These are phyloP conservation scores for Nothoprocta perdicaria DNA, from an alignment of 2,113 vertebrate genomes.

Conservation along the genomic window DNA sequence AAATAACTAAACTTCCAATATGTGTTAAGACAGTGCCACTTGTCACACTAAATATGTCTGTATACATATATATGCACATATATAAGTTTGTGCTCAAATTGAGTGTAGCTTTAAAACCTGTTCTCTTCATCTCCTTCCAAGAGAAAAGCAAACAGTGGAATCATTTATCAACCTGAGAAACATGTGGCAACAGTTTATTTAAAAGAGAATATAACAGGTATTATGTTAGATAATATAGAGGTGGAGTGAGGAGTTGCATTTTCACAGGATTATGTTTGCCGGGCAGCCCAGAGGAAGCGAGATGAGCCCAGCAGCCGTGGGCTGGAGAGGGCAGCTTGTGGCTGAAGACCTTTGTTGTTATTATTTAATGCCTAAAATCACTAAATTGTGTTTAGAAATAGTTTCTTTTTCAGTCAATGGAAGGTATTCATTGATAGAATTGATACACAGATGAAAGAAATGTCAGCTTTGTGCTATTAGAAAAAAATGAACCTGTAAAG, in stretches of 20 bases:
- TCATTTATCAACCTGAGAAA: background rate
- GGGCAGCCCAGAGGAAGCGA: too few species aligned
- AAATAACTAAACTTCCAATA: background rate
- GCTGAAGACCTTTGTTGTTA: background rate
- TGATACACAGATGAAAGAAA: background rate
- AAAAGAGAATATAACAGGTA: background rate
- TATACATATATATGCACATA: too few species aligned
- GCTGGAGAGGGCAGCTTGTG: background rate
- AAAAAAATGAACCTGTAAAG: background rate
- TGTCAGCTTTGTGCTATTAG: background rate
- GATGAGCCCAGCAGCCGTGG: background rate
- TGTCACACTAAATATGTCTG: background rate
- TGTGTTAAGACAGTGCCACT: background rate
- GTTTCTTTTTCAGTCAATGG: background rate
- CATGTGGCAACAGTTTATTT: background rate
- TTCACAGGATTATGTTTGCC: fast-evolving
- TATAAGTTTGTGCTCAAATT: too few species aligned
- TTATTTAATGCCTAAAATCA: background rate
- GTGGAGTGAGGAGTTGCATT: background rate
- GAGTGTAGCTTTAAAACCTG: background rate
- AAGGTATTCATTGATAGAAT: background rate
- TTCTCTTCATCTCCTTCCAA: background rate
- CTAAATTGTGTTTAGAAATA: background rate
- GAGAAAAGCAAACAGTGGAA: background rate
- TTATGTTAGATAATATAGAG: too few species aligned